These are phyloP conservation scores for Paedocypris sp. DNA, from an alignment of 2,113 vertebrate species.

Conservation along the genomic window DNA sequence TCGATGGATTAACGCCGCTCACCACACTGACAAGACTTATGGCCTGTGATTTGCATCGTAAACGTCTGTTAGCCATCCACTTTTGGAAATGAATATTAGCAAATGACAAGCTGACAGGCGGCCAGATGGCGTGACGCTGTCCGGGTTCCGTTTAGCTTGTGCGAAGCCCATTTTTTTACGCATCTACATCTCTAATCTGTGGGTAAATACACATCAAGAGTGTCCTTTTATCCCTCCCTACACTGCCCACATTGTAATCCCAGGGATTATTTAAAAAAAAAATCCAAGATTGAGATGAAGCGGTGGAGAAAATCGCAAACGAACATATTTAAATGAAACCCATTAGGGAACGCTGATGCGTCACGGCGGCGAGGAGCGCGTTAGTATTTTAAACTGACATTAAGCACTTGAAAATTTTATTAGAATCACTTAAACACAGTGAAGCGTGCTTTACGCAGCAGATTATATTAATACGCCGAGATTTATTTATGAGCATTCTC, in stretches of 20 bases:
- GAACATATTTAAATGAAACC: slow-evolving; percentile 63
- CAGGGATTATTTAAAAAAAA: slow-evolving; percentile 59
- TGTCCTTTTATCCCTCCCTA: slow-evolving; percentile 29
- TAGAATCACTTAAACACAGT: slow-evolving; percentile 54
- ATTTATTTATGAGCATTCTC: slow-evolving; percentile 53
- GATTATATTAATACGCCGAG: slow-evolving; percentile 57
- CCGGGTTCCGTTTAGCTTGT: slow-evolving; percentile 40
- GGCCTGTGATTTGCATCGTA: slow-evolving; percentile 59
- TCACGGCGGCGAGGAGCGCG: slow-evolving; percentile 36
- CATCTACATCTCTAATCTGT: slow-evolving; percentile 51
- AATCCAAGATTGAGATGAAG: slow-evolving; percentile 51
- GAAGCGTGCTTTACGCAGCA: slow-evolving; percentile 53
- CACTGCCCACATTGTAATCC: slow-evolving; percentile 47
- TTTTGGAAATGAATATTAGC: slow-evolving; percentile 53
- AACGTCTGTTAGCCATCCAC: slow-evolving; percentile 57
- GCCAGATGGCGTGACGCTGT: slow-evolving; percentile 38
- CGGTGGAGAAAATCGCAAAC: slow-evolving; percentile 55
- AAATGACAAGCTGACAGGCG: slow-evolving; percentile 48
- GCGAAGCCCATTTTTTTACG: slow-evolving; percentile 50
- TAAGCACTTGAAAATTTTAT: slow-evolving; percentile 55
- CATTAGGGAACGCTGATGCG: slow-evolving; percentile 53
- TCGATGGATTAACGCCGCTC: slow-evolving; percentile 52
- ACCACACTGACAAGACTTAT: slow-evolving; percentile 47
- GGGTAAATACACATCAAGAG: slow-evolving; percentile 56
- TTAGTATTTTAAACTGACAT: slow-evolving; percentile 48